phyloP scores from a whole-genome alignment of 2,797 vertebrate genomes.

The Chromobotia macracanthus region DNA sequence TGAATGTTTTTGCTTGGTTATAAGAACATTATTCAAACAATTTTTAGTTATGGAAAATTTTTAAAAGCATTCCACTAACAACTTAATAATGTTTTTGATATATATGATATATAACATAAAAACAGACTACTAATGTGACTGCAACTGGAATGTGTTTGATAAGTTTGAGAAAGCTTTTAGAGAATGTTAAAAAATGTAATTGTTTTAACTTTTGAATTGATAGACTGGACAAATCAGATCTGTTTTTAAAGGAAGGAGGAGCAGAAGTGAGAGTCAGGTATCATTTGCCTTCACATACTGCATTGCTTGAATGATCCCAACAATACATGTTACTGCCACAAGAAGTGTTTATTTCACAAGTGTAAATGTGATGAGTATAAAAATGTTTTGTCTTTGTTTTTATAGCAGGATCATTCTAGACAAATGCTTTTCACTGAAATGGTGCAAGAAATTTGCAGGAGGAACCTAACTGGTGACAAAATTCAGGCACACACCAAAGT shows the following conservation, averaged over 20 bases:
- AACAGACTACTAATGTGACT: too few relatives aligned
- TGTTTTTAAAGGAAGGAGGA: conserved; percentile 26
- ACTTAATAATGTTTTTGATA: too few relatives aligned
- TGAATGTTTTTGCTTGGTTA: too few relatives aligned
- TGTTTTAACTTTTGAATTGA: conserved; percentile 41
- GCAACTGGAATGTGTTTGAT: not conserved
- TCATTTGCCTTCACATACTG: conserved; percentile 13
- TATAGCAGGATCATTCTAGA: conserved; percentile 58
- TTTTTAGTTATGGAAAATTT: too few relatives aligned
- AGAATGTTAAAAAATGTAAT: too few relatives aligned
- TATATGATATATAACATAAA: too few relatives aligned
- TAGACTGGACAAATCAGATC: conserved; percentile 58
- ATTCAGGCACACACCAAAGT: not conserved
- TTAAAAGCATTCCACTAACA: too few relatives aligned
- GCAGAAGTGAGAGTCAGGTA: conserved; percentile 56
- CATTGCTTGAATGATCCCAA: conserved; percentile 54
- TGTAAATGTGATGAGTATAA: conserved; percentile 38
- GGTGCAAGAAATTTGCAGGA: conserved; percentile 73
- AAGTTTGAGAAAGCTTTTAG: too few relatives aligned
- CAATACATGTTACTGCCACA: not conserved
- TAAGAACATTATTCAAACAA: too few relatives aligned
- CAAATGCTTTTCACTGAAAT: conserved; percentile 69
- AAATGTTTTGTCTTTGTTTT: conserved; percentile 12
- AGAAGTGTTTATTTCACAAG: not conserved
- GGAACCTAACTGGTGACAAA: conserved; percentile 57